A percentile compares a stretch with the other conserved stretches of the same genome.
phyloP scores from a whole-genome alignment of 2,888 invertebrate genomes.

The Tipula confusa region DNA sequence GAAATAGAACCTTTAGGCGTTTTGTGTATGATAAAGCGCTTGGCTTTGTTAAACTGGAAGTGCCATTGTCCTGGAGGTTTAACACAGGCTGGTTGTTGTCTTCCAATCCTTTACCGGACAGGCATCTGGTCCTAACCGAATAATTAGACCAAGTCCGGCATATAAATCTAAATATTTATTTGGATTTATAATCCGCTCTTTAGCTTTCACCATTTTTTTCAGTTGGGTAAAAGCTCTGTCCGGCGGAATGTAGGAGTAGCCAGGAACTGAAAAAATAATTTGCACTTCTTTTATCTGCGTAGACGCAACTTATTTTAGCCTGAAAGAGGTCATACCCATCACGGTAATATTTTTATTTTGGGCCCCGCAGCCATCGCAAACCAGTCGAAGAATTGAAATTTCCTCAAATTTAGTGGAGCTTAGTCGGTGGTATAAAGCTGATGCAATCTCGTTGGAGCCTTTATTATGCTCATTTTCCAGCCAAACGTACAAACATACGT shows the following conservation, averaged over 20 bases:
- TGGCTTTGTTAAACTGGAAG: too few species aligned
- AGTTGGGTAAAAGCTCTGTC: not conserved
- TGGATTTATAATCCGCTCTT: not conserved
- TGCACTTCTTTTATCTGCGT: not conserved
- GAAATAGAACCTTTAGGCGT: too few species aligned
- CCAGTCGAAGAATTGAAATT: too few species aligned
- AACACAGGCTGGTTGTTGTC: too few species aligned
- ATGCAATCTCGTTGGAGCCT: too few species aligned
- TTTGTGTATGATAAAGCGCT: too few species aligned
- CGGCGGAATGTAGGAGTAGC: not conserved
- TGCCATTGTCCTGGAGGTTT: too few species aligned
- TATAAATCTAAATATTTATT: not conserved
- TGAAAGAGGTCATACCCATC: not conserved
- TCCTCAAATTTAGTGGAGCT: not conserved
- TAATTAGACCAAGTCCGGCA: not conserved
- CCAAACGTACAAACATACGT: too few species aligned
- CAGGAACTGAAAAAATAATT: not conserved
- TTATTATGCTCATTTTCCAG: too few species aligned
- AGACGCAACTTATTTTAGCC: not conserved
- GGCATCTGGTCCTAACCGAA: not conserved
- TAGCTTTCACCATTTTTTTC: not conserved
- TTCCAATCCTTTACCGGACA: too few species aligned
- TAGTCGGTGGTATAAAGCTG: too few species aligned
- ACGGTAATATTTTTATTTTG: not conserved
- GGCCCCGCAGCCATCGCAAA: too few species aligned